These are phyloP conservation scores for Orius insidiosus DNA, from an alignment of 1,140 invertebrate genomes.

Conservation along the genomic window DNA sequence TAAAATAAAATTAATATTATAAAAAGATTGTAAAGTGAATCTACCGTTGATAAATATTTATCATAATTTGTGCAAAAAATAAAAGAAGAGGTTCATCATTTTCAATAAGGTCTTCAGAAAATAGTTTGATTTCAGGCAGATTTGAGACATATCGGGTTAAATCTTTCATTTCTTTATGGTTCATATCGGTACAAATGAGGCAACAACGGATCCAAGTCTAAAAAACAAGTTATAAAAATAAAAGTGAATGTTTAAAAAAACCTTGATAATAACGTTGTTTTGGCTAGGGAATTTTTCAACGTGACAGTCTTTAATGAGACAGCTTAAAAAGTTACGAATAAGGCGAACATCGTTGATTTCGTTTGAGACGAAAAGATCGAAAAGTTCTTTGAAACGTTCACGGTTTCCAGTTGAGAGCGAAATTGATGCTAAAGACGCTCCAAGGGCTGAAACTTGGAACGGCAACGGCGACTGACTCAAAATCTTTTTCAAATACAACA, in stretches of 20 bases:
- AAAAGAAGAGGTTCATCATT: conserved; percentile 6
- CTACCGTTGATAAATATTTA: conserved; percentile 9
- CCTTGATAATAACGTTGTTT: conserved; percentile 12
- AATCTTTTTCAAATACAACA: background rate
- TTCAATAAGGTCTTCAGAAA: background rate
- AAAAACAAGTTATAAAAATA: background rate
- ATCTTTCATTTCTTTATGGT: conserved; percentile 9
- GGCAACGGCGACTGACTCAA: background rate
- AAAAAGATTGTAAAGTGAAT: background rate
- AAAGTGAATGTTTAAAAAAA: no score
- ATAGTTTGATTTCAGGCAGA: conserved; percentile 2
- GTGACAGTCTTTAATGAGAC: no score
- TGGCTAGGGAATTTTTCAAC: background rate
- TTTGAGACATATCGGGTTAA: conserved; percentile 1
- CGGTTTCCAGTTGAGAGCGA: background rate
- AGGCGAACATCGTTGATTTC: conserved; percentile 2
- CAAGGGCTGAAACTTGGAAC: background rate
- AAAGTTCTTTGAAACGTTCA: background rate
- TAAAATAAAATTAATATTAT: background rate
- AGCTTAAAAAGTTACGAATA: no score
- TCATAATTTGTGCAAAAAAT: background rate
- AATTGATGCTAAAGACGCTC: conserved; percentile 1
- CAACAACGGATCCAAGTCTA: conserved; percentile 13
- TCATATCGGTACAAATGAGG: conserved; percentile 7
- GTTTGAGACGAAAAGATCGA: conserved; percentile 2